phyloP scores from a whole-genome alignment of 2,888 invertebrate species.

The Trissolcus brochymenae region DNA sequence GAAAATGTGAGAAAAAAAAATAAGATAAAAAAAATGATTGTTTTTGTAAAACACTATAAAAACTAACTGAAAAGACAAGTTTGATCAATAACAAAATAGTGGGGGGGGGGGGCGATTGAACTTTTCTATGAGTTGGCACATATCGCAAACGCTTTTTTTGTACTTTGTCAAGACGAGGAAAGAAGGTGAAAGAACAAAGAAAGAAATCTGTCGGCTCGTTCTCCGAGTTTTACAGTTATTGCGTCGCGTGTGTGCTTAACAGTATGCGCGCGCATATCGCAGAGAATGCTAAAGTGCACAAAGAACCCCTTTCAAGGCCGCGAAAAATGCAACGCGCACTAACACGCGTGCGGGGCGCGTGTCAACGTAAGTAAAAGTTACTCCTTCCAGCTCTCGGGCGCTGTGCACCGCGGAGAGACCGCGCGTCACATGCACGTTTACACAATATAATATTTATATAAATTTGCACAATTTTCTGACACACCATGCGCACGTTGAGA shows the following conservation, averaged over 20 bases:
- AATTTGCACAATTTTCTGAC: conserved; percentile 54
- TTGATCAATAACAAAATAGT: too few relatives aligned
- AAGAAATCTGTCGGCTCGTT: conserved; percentile 55
- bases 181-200: conserved; percentile 35
- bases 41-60: too few relatives aligned
- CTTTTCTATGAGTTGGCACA: conserved; percentile 37
- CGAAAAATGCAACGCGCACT: conserved; percentile 62
- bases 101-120: too few relatives aligned
- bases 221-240: conserved; percentile 57
- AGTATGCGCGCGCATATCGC: conserved; percentile 56
- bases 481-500: conserved; percentile 22
- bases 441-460: conserved; percentile 55
- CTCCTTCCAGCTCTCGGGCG: conserved; percentile 34
- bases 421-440: conserved; percentile 53
- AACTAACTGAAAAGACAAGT: too few relatives aligned
- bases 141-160: conserved; percentile 36
- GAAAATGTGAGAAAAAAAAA: too few relatives aligned
- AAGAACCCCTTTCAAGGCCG: conserved; percentile 75
- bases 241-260: conserved; percentile 57
- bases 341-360: conserved; percentile 60
- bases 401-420: conserved; percentile 46
- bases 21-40: too few relatives aligned
- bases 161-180: conserved; percentile 33
- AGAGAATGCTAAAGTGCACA: conserved; percentile 71
- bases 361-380: conserved; percentile 59